These are phyloP conservation scores for Muntiacus reevesi DNA, from an alignment of 2,113 vertebrate genomes.

Conservation along the genomic window DNA sequence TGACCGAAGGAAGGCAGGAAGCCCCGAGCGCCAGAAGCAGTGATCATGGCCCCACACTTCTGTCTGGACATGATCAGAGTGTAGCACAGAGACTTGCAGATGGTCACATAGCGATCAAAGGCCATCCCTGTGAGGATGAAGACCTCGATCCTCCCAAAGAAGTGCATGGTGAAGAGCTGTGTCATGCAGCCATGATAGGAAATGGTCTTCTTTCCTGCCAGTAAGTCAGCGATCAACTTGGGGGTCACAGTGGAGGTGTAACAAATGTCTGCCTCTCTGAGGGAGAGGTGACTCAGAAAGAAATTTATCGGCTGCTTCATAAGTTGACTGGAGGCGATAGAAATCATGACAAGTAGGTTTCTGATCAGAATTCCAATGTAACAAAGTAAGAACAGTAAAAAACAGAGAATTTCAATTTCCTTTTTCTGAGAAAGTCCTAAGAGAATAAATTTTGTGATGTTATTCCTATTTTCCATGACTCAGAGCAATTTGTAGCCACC, in stretches of 20 bases:
- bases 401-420: neutral
- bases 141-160: neutral
- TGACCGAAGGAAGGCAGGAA: no score
- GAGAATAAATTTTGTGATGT: constrained; percentile 51
- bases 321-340: neutral
- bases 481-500: neutral
- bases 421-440: constrained; percentile 23
- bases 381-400: constrained; percentile 24
- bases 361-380: constrained; percentile 29
- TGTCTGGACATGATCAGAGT: no score
- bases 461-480: constrained; percentile 1
- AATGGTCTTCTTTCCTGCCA: neutral
- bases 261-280: constrained; percentile 11
- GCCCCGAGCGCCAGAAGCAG: no score
- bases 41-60: no score
- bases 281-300: constrained; percentile 35
- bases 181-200: neutral
- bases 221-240: constrained; percentile 15
- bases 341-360: constrained; percentile 39
- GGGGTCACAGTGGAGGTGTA: constrained; percentile 29
- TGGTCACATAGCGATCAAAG: no score
- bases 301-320: constrained; percentile 40
- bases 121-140: no score
- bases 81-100: no score
- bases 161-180: neutral